These are phyloP conservation scores for Ancistrus triradiatus DNA, from an alignment of 2,113 vertebrate genomes.

Conservation along the genomic window DNA sequence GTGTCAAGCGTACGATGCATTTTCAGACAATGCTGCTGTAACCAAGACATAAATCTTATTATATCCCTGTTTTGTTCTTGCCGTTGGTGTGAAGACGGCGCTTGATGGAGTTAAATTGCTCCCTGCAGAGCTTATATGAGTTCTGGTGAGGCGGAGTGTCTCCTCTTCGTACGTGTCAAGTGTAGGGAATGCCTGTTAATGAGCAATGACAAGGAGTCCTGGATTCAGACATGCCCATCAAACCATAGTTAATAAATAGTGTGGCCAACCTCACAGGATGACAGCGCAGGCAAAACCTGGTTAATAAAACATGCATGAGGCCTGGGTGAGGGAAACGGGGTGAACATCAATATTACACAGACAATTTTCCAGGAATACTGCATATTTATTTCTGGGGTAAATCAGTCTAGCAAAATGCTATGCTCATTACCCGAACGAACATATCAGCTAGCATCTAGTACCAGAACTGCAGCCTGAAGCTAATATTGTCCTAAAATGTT, in stretches of 20 bases:
- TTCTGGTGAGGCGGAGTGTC: constrained; percentile 26
- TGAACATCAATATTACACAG: no score
- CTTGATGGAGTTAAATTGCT: constrained; percentile 24
- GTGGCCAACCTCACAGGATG: neutral
- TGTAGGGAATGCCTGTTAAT: constrained; percentile 32
- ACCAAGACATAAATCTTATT: constrained; percentile 25
- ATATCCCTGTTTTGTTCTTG: constrained; percentile 19
- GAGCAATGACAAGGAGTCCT: constrained; percentile 29
- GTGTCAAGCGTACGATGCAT: constrained; percentile 22
- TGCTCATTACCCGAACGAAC: constrained; percentile 20
- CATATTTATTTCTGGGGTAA: no score
- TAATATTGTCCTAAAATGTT: constrained; percentile 11
- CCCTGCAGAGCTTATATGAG: constrained; percentile 26
- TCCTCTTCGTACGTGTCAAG: constrained; percentile 18
- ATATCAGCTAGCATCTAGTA: constrained; percentile 23
- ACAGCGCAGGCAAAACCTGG: neutral
- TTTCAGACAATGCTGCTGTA: constrained; percentile 23
- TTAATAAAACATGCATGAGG: neutral
- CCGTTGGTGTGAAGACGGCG: constrained; percentile 16
- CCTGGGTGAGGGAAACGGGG: neutral
- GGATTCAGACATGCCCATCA: constrained; percentile 16
- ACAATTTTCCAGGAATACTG: no score
- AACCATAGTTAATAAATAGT: constrained; percentile 11
- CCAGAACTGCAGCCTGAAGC: constrained; percentile 22
- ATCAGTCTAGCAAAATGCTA: neutral